Percentiles rank a stretch among this genome's conserved stretches.
Conservation (phyloP, 2,888 invertebrate genomes). For the Apamea monoglypha region DNA sequence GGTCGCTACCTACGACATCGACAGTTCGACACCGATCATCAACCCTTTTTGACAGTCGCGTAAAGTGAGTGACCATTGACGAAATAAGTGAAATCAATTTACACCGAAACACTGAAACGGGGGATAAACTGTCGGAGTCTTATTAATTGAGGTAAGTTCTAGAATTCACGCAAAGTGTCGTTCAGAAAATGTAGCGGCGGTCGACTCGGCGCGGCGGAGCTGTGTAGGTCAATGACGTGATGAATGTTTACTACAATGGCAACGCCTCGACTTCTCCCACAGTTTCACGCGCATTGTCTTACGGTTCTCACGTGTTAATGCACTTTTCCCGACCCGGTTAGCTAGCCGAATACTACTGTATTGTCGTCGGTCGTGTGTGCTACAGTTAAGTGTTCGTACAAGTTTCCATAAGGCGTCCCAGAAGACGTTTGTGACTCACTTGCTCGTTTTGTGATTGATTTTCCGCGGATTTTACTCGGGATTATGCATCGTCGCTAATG, state of each 20-base stretch:
- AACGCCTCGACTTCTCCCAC: conserved; percentile 90
- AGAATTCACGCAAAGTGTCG: conserved; percentile 59
- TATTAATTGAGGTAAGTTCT: conserved; percentile 75
- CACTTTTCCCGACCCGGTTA: conserved; percentile 78
- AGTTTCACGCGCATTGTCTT: conserved; percentile 88
- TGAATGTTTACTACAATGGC: conserved; percentile 89
- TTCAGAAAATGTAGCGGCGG: conserved; percentile 69
- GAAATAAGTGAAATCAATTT: conserved; percentile 78
- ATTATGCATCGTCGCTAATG: conserved; percentile 60
- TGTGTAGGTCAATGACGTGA: conserved; percentile 86
- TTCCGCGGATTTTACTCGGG: conserved; percentile 71
- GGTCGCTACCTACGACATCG: conserved; percentile 68
- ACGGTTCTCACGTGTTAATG: conserved; percentile 84
- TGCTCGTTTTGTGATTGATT: conserved; percentile 70
- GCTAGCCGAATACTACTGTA: conserved; percentile 57
- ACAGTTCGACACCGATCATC: conserved; percentile 55
- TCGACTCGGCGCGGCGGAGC: conserved; percentile 49
- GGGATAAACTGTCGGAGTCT: conserved; percentile 62
- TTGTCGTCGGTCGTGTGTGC: conserved; percentile 57
- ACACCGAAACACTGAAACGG: conserved; percentile 66
- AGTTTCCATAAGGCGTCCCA: conserved; percentile 65
- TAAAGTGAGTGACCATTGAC: conserved; percentile 74
- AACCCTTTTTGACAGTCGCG: conserved; percentile 72
- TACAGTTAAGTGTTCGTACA: conserved; percentile 74
- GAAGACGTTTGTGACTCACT: conserved; percentile 75